phyloP scores from a whole-genome alignment of 2,888 invertebrate species.

The Strigamia transsilvanica region DNA sequence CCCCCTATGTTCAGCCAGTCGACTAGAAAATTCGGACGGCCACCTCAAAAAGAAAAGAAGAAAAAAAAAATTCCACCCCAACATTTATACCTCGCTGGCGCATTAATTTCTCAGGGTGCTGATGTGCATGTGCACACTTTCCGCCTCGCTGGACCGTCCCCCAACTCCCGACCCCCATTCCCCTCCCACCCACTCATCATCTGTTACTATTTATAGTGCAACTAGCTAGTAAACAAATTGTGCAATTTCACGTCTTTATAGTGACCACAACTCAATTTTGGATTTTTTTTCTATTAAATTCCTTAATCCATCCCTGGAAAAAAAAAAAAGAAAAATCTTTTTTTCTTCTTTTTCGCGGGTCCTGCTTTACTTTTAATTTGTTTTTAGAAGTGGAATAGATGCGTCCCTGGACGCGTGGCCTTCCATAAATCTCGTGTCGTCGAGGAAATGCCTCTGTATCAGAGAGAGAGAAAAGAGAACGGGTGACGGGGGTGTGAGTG shows the following conservation, averaged over 20 bases:
- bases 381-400: constrained; percentile 32
- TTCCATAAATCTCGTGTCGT: constrained; percentile 45
- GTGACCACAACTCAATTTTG: not conserved
- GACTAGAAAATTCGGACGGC: constrained; percentile 39
- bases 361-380: constrained; percentile 31
- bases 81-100: constrained; percentile 26
- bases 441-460: constrained; percentile 15
- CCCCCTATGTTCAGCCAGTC: constrained; percentile 16
- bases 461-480: not conserved
- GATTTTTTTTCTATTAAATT: not conserved
- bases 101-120: constrained; percentile 45
- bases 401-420: constrained; percentile 49
- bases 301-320: not conserved
- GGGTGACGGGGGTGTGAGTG: not conserved
- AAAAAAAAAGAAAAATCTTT: no score
- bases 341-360: not conserved
- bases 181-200: not conserved
- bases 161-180: not conserved
- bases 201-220: not conserved
- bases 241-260: no score
- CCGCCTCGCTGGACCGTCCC: constrained; percentile 29
- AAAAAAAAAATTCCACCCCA: not conserved
- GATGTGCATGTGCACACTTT: constrained; percentile 48
- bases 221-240: no score
- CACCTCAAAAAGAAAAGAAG: not conserved